Percentiles rank a stretch among this genome's conserved stretches.
phyloP scores from a whole-genome alignment of 2,888 invertebrate species.

The Nebria salina region DNA sequence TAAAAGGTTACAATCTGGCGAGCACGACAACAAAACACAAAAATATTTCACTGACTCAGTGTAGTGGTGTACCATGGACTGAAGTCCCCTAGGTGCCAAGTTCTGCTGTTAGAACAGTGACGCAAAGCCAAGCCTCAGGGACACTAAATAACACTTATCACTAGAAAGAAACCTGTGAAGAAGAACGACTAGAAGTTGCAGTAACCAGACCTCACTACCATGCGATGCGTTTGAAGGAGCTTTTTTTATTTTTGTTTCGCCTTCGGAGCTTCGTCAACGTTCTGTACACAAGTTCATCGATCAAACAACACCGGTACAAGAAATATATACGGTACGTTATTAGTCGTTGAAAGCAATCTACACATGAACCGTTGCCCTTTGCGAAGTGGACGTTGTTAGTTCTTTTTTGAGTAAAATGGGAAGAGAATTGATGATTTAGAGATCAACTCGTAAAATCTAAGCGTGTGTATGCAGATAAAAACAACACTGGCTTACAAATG shows the following conservation, averaged over 20 bases:
- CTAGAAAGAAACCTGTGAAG: constrained; percentile 31
- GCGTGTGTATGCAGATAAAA: neutral
- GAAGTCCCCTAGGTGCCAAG: neutral
- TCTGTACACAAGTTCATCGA: neutral
- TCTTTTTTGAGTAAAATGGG: neutral
- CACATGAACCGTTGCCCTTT: too few species aligned
- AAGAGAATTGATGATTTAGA: neutral
- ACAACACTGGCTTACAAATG: neutral
- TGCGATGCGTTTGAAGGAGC: neutral
- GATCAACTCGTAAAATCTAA: neutral
- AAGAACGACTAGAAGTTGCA: constrained; percentile 2
- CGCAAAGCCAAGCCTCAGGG: constrained; percentile 23
- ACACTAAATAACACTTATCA: constrained; percentile 43
- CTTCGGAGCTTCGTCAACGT: neutral
- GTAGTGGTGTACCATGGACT: neutral
- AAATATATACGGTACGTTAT: neutral
- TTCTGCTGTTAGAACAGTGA: constrained; percentile 13
- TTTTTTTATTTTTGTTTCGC: neutral
- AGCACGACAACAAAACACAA: neutral
- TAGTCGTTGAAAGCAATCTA: neutral
- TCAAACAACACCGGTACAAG: neutral
- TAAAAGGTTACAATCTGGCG: neutral
- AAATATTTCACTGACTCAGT: neutral
- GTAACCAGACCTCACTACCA: neutral
- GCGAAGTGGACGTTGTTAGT: too few species aligned